A percentile compares a stretch with the other conserved stretches of the same genome.
Conservation (phyloP, 2,888 invertebrate species). For the Aproaerema taeniolella region DNA sequence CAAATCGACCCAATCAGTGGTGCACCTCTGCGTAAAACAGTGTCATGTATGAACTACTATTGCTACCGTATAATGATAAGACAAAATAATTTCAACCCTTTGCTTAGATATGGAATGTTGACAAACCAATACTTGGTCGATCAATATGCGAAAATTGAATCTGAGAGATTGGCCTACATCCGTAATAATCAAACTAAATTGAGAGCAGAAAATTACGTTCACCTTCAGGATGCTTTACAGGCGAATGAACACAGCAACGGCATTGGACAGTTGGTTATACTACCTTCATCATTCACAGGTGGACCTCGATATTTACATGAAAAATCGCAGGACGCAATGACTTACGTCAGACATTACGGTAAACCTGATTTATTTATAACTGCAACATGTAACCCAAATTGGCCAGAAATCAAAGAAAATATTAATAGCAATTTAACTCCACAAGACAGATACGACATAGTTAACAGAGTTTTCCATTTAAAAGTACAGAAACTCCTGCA, state of each 20-base stretch:
- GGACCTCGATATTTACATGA: conserved; percentile 27
- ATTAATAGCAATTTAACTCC: conserved; percentile 25
- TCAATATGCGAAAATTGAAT: conserved; percentile 21
- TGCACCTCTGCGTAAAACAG: conserved; percentile 6
- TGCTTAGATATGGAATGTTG: conserved; percentile 12
- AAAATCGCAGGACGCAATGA: conserved; percentile 50
- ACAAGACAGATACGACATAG: conserved; percentile 30
- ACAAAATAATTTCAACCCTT: conserved; percentile 16
- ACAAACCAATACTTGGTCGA: conserved; percentile 22
- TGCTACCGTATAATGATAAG: conserved; percentile 12
- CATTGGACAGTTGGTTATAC: conserved; percentile 31
- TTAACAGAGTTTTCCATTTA: conserved; percentile 34
- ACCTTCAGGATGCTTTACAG: conserved; percentile 28
- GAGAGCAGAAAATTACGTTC: conserved; percentile 22
- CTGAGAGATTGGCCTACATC: conserved; percentile 20
- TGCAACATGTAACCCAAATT: conserved; percentile 53
- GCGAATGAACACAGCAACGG: conserved; percentile 17
- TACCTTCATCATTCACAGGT: conserved; percentile 35
- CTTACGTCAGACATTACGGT: conserved; percentile 47
- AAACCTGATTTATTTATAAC: conserved; percentile 51
- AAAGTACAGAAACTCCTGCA: conserved; percentile 27
- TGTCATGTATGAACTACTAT: conserved; percentile 11
- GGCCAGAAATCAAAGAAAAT: conserved; percentile 49
- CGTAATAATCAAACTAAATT: too few species aligned
- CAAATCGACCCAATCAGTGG: conserved; percentile 16